phyloP scores from a whole-genome alignment of 2,113 vertebrate species.

The Rattus rattus region DNA sequence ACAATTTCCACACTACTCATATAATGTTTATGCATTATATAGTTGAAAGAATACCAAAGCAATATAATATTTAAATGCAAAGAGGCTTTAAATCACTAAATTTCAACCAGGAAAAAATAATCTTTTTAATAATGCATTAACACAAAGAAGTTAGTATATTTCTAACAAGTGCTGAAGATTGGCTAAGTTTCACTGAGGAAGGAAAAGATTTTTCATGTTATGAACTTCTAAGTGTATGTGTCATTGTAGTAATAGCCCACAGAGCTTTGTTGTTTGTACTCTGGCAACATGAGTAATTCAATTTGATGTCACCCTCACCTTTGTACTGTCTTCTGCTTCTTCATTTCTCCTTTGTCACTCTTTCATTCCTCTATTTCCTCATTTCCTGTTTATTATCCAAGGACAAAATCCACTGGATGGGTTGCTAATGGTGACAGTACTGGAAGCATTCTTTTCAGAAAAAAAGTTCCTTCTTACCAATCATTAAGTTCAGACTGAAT shows the following conservation, averaged over 20 bases:
- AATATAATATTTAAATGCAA: constrained; percentile 3
- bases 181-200: not conserved
- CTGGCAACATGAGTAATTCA: not conserved
- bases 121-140: not conserved
- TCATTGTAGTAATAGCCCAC: not conserved
- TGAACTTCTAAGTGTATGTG: not conserved
- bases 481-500: not conserved
- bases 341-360: not conserved
- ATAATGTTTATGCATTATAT: not conserved
- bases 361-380: not conserved
- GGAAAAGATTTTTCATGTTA: not conserved
- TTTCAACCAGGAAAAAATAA: not conserved
- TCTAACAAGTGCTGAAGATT: not conserved
- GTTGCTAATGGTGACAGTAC: not conserved
- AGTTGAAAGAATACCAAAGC: not conserved
- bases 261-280: not conserved
- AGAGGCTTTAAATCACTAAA: not conserved
- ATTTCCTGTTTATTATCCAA: not conserved
- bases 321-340: not conserved
- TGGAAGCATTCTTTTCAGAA: not conserved
- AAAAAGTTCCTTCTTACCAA: not conserved
- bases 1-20: not conserved
- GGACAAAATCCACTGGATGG: not conserved
- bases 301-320: not conserved
- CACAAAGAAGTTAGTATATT: not conserved